phyloP scores from a whole-genome alignment of 1,140 invertebrate genomes.

The Bombus consobrinus region DNA sequence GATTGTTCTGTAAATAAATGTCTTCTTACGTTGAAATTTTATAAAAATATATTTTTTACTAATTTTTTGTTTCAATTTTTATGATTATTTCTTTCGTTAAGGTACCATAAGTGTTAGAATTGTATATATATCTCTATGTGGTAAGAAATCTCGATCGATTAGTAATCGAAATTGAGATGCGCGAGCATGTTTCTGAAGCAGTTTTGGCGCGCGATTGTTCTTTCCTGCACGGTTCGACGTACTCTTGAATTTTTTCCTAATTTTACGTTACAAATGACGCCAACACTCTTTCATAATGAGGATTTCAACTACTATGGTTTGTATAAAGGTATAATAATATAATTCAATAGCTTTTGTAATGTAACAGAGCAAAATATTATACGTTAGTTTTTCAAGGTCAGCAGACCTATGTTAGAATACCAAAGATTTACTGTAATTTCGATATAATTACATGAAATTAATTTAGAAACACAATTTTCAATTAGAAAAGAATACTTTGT shows the following conservation, averaged over 20 bases:
- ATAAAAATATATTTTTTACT: too few relatives aligned
- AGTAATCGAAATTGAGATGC: not conserved
- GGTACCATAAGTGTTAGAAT: not conserved
- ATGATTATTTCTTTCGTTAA: not conserved
- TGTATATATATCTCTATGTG: not conserved
- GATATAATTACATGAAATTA: not conserved
- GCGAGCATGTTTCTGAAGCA: not conserved
- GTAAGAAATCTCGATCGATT: not conserved
- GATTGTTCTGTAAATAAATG: not conserved
- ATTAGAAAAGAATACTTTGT: not conserved
- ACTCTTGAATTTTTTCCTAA: not conserved
- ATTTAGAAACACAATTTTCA: not conserved
- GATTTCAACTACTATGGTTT: not conserved
- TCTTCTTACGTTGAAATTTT: not conserved
- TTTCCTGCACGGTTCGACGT: not conserved
- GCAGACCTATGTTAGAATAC: not conserved
- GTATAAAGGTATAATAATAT: conserved; percentile 7
- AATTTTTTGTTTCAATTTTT: not conserved
- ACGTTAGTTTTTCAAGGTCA: not conserved
- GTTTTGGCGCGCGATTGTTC: not conserved
- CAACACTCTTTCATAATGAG: not conserved
- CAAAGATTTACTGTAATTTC: not conserved
- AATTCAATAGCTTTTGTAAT: not conserved
- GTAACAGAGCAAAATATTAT: not conserved
- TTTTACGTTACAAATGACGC: not conserved